These are phyloP conservation scores for Riparia riparia DNA, from an alignment of 2,113 vertebrate genomes.

Conservation along the genomic window DNA sequence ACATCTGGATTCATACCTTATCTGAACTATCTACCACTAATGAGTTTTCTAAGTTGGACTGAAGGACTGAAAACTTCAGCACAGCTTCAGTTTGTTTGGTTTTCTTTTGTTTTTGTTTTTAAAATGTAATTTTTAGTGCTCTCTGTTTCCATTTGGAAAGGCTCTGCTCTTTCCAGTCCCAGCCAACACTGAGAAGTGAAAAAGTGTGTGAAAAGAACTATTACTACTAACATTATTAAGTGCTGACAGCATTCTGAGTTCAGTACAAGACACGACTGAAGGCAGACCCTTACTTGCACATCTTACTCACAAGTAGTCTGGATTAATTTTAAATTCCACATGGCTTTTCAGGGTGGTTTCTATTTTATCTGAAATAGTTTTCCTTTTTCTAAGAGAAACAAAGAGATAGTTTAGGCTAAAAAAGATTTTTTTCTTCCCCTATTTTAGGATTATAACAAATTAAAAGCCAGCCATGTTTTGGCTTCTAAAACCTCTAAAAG, in stretches of 20 bases:
- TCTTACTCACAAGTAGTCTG: slow-evolving; percentile 26
- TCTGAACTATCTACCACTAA: slow-evolving; percentile 50
- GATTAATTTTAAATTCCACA: slow-evolving; percentile 15
- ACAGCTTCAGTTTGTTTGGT: neutral
- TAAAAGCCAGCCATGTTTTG: neutral
- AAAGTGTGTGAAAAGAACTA: slow-evolving; percentile 25
- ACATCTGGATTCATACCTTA: slow-evolving; percentile 66
- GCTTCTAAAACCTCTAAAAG: neutral
- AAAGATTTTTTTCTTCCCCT: neutral
- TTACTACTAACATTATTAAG: slow-evolving; percentile 38
- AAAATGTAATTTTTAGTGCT: slow-evolving; percentile 19
- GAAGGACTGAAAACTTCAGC: slow-evolving; percentile 14
- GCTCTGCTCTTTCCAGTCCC: slow-evolving; percentile 4
- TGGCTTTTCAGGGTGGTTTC: slow-evolving; percentile 5
- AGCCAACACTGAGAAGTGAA: slow-evolving; percentile 16
- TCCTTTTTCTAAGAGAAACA: slow-evolving; percentile 16
- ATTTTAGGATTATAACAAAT: neutral
- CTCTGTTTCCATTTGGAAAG: slow-evolving; percentile 47
- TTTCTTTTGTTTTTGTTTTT: slow-evolving; percentile 37
- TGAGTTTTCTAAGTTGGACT: slow-evolving; percentile 37
- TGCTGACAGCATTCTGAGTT: slow-evolving; percentile 27
- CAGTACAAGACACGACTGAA: slow-evolving; percentile 12
- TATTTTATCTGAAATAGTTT: slow-evolving; percentile 12
- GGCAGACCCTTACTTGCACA: neutral
- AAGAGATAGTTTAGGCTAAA: neutral